These are phyloP conservation scores for Anoplopoma fimbria DNA, from an alignment of 2,113 vertebrate genomes.

Conservation along the genomic window DNA sequence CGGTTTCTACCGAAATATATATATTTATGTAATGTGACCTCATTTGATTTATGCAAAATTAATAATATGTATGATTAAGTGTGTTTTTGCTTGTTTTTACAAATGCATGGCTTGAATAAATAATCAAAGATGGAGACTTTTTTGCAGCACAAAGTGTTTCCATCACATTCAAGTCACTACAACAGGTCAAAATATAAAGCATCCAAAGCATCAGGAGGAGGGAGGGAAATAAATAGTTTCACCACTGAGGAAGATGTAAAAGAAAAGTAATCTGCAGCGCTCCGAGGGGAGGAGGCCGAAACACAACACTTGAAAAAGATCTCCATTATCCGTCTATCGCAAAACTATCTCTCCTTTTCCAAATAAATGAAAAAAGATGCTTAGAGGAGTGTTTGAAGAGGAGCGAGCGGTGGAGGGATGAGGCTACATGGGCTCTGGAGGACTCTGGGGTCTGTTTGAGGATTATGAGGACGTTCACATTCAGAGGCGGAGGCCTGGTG, in stretches of 20 bases:
- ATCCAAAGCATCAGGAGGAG: background rate
- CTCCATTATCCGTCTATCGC: constrained; percentile 54
- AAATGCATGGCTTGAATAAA: background rate
- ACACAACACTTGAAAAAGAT: constrained; percentile 53
- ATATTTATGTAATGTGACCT: background rate
- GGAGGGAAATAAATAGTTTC: constrained; percentile 24
- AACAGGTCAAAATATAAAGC: background rate
- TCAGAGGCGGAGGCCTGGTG: constrained; percentile 43
- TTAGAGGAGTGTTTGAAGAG: constrained; percentile 63
- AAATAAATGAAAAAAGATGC: constrained; percentile 9
- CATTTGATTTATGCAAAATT: background rate
- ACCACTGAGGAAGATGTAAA: constrained; percentile 34
- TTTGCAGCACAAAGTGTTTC: background rate
- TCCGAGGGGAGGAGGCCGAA: constrained; percentile 12
- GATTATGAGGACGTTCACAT: constrained; percentile 62
- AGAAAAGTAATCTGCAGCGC: constrained; percentile 54
- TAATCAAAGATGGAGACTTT: background rate
- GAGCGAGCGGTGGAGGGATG: constrained; percentile 28
- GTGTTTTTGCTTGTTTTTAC: background rate
- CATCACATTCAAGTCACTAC: background rate
- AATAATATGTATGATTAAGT: background rate
- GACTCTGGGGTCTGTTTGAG: constrained; percentile 59
- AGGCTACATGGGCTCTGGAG: constrained; percentile 22
- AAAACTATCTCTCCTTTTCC: constrained; percentile 28
- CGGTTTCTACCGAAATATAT: background rate